These are phyloP conservation scores for Herpetotheres cachinnans DNA, from an alignment of 2,113 vertebrate species.

Conservation along the genomic window DNA sequence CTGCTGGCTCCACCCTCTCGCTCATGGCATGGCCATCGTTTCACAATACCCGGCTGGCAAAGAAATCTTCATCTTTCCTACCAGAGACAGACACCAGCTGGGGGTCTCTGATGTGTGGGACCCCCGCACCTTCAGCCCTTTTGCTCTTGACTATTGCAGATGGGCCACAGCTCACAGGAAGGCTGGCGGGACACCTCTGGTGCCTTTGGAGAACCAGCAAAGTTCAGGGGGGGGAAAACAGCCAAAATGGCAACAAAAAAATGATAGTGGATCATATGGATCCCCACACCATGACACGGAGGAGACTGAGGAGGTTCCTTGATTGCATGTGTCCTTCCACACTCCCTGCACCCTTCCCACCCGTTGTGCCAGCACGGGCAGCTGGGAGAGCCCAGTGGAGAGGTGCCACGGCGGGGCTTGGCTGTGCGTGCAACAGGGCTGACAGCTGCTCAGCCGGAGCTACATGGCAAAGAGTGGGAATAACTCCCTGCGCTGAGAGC, in stretches of 20 bases:
- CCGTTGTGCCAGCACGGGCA: rapidly evolving
- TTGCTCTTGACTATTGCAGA: not conserved
- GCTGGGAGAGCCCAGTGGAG: not conserved
- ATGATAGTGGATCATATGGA: not conserved
- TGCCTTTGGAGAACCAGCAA: not conserved
- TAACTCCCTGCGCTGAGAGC: not conserved
- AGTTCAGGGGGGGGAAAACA: not conserved
- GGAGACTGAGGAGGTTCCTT: conserved; percentile 26
- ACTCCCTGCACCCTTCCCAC: not conserved
- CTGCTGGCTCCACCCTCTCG: not conserved
- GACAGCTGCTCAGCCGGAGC: not conserved
- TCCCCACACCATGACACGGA: not conserved
- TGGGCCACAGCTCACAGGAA: not conserved
- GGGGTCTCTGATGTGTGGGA: not conserved
- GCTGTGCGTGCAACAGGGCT: rapidly evolving
- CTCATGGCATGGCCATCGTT: rapidly evolving
- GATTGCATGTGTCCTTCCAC: not conserved
- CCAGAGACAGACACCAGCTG: not conserved
- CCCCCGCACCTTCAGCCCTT: not conserved
- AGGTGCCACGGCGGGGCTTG: not conserved
- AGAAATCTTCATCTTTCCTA: not conserved
- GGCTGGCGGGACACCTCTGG: not conserved
- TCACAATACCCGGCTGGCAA: not conserved
- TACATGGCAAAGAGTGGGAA: not conserved
- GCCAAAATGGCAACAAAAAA: not conserved